Conservation (phyloP, 2,113 vertebrate species). For the Cynocephalus volans region DNA sequence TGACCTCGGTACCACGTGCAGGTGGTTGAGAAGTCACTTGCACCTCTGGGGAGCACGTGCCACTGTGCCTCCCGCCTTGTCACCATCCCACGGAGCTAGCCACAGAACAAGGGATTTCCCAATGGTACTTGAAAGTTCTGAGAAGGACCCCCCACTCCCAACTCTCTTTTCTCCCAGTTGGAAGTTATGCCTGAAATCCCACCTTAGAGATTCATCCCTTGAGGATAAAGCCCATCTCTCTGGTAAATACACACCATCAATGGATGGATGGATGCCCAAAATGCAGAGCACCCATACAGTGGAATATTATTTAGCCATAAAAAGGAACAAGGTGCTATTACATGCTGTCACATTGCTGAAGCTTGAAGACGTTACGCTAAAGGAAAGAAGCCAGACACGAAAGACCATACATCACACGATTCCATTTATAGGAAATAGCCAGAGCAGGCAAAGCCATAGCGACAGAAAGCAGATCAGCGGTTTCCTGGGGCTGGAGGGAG, state of each 20-base stretch:
- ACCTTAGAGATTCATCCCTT: neutral
- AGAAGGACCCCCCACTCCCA: too few species aligned
- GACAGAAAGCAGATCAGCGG: neutral
- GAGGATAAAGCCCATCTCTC: neutral
- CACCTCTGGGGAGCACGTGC: rapidly evolving
- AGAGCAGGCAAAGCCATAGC: neutral
- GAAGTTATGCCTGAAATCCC: neutral
- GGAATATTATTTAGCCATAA: neutral
- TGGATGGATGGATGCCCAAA: neutral
- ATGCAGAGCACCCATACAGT: too few species aligned
- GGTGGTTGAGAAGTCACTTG: neutral
- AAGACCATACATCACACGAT: neutral
- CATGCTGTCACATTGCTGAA: neutral
- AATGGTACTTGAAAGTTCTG: too few species aligned
- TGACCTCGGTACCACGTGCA: neutral
- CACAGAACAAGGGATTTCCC: neutral
- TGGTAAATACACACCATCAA: neutral
- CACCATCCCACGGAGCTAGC: neutral
- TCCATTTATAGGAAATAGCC: neutral
- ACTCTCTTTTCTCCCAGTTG: neutral
- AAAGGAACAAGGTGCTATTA: neutral
- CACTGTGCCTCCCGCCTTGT: neutral
- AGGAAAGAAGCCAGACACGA: neutral
- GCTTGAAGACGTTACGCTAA: neutral
- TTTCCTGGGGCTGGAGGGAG: neutral